Conservation (phyloP, 2,888 invertebrate species). For the Plagodis pulveraria region DNA sequence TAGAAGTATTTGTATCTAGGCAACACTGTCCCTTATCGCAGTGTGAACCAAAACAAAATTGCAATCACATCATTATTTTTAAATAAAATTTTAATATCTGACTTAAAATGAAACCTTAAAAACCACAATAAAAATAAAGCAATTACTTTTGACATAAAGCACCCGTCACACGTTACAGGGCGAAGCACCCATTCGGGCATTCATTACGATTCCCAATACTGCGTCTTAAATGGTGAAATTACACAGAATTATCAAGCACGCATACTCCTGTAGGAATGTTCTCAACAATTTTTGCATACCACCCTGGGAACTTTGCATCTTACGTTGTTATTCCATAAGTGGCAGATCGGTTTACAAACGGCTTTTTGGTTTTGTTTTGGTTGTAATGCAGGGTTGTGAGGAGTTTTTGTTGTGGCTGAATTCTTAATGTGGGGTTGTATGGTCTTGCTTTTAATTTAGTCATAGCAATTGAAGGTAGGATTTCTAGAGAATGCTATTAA, state of each 20-base stretch:
- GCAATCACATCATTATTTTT: too few relatives aligned
- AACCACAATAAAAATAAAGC: not conserved
- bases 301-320: conserved; percentile 71
- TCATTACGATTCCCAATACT: conserved; percentile 58
- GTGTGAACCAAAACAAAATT: too few relatives aligned
- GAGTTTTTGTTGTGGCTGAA: conserved; percentile 12
- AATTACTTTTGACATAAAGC: not conserved
- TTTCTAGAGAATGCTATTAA: too few relatives aligned
- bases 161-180: not conserved
- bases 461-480: not conserved
- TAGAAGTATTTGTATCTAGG: too few relatives aligned
- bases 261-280: conserved; percentile 70
- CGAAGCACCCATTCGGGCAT: conserved; percentile 32
- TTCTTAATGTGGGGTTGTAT: conserved; percentile 1
- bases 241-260: conserved; percentile 73
- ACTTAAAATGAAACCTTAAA: not conserved
- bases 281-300: conserved; percentile 84
- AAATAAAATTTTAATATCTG: not conserved
- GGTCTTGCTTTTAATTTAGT: not conserved
- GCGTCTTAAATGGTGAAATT: conserved; percentile 75
- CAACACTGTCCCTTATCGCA: too few relatives aligned
- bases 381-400: conserved; percentile 26
- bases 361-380: conserved; percentile 36
- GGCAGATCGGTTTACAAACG: conserved; percentile 54
- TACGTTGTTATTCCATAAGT: conserved; percentile 69